Evolutionary conservation across 2,888 invertebrate species (phyloP), one percentile per base, ranked within the genome.

Genomic region (Labia minor): DNA sequence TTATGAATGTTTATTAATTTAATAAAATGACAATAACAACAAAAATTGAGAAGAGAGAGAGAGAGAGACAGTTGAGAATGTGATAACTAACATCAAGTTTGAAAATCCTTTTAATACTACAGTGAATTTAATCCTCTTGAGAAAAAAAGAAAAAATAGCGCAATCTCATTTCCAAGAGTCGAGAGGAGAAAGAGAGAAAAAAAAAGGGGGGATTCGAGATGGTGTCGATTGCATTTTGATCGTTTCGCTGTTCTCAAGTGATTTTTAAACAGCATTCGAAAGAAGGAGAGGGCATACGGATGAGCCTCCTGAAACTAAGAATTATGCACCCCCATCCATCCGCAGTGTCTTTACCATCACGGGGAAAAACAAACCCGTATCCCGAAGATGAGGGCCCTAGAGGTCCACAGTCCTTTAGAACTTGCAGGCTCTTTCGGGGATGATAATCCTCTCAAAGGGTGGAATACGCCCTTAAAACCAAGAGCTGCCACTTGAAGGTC

Each of bases 151-250:
- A 16, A 49, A 49, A n/a, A 49, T 49, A 49, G 49, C 49, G 49
- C 49, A 16, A 49, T 49, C 49, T 49, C 49, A 49, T 49, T 49
- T 49, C 49, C 14, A 16, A 49, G 16, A 14, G 49, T 11, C 14
- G 49, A 49, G 49, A 8, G n/a, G 26, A 26, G 26, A 26, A 26
- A 8, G 26, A 26, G 3, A 8, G 26, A 26, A 49, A 14, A 14
- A 49, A 49, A 14, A 3, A 16, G 49, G 49, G 14, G 14, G 49
- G 6, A 14, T 49, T 49, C 49, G 49, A 49, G 49, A 49, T 49
- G 49, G 49, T 49, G 49, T 49, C 49, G 49, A 49, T 49, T 49
- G 49, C 49, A 49, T 49, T 49, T 49, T 49, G 49, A 49, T 49
- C 49, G 49, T 49, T 49, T 49, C n/a, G 49, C 16, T 49, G 49